Evolutionary conservation across 2,113 vertebrate genomes (phyloP), one percentile per base, ranked within the genome.

Genomic region (Octodon degus): DNA sequence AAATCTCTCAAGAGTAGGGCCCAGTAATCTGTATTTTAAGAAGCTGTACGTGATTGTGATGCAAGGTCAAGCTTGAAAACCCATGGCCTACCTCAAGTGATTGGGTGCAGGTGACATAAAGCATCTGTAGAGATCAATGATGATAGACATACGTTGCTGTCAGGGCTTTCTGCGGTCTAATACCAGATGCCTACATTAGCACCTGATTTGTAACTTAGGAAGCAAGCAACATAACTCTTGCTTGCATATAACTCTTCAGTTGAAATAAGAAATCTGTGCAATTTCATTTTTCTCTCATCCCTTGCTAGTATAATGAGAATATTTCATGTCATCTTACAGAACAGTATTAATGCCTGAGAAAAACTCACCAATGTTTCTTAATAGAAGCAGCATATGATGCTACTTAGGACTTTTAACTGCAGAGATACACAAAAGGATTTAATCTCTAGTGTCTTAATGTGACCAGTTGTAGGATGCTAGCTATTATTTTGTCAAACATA

Each of bases 331-430:
- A 25, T 93, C 3, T 90, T 88, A 76, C 1, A 53, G 2, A 82
- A 24, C 20, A 62, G 2, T 47, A 22, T 74, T 79, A 86, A 86
- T 82, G 91, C 32, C 63, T 83, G 16, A 92, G 81, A 89, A 86
- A 58, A 91, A 47, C 0, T 8, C 30, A 72, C 1, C 7, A 20
- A 34, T 0, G 24, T 96, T 91, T 76, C 53, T 30, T 22, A 84
- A 65, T 82, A 3, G 60, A 95, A 89, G 6, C 3, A 92, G 43
- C 22, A n/a, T 50, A 47, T 63, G 22, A 32, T 62, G 32, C 27
- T 93, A 94, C 34, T 87, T 87, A 74, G 90, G 11, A 86, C 13
- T 62, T 89, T 93, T 92, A 82, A 85, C 13, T 90, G 89, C 65
- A 86, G 25, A 91, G 32, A 30, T 32, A 67, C n/a, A 53, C 2